A percentile compares a stretch with the other conserved stretches of the same genome.
These are phyloP conservation scores for Drosophila lowei DNA, from an alignment of 1,140 invertebrate species.

Conservation along the genomic window DNA sequence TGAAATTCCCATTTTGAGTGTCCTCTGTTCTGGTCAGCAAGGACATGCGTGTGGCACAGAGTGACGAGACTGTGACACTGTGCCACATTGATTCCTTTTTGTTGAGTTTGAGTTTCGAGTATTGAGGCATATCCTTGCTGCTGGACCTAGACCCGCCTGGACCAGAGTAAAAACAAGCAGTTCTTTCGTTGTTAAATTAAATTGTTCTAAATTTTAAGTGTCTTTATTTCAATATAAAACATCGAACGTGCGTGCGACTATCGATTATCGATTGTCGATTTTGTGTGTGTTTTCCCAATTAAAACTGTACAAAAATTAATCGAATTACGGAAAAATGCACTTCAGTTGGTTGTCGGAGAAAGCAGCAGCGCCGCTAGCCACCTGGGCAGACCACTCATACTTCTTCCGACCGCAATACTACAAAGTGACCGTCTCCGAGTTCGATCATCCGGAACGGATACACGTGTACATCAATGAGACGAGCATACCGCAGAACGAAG, in stretches of 20 bases:
- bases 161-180: conserved; percentile 21
- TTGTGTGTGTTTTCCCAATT: neutral
- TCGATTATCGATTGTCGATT: neutral
- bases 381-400: conserved; percentile 84
- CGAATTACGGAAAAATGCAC: conserved; percentile 71
- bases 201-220: conserved; percentile 83
- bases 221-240: conserved; percentile 76
- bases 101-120: neutral
- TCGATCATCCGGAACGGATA: conserved; percentile 85
- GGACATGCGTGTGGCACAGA: conserved; percentile 31
- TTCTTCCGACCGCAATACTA: conserved; percentile 77
- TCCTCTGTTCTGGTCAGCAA: conserved; percentile 31
- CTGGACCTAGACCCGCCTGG: neutral
- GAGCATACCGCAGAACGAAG: conserved; percentile 79
- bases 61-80: too few relatives aligned
- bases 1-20: conserved; percentile 18
- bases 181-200: conserved; percentile 71
- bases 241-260: conserved; percentile 15
- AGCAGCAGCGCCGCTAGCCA: conserved; percentile 72
- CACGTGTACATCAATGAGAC: conserved; percentile 85
- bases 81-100: neutral
- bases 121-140: conserved; percentile 59
- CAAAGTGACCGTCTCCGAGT: conserved; percentile 86
- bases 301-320: conserved; percentile 28
- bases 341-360: conserved; percentile 81